phyloP scores from a whole-genome alignment of 2,888 invertebrate genomes.

The Harpalus rubripes region DNA sequence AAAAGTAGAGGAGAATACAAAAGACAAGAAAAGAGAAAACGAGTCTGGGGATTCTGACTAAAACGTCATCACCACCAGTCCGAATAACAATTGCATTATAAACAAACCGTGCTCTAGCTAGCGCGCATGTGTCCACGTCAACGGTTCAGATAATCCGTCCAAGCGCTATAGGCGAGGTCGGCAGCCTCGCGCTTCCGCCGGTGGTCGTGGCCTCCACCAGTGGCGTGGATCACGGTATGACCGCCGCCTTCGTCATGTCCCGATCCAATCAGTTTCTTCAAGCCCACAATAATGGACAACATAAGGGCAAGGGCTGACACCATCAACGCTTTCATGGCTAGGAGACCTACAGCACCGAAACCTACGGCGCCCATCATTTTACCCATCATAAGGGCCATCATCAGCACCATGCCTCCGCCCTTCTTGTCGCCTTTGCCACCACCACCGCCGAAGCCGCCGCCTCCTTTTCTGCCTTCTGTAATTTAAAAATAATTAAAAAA shows the following conservation, averaged over 20 bases:
- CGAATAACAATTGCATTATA: constrained; percentile 59
- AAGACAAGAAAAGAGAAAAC: constrained; percentile 29
- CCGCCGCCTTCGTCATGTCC: constrained; percentile 78
- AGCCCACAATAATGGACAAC: constrained; percentile 86
- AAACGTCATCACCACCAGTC: constrained; percentile 64
- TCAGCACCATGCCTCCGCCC: constrained; percentile 80
- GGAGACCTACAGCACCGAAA: constrained; percentile 86
- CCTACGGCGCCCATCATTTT: constrained; percentile 88
- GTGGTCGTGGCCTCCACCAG: constrained; percentile 78
- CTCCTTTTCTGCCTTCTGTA: constrained; percentile 49
- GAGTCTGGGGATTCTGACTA: constrained; percentile 60
- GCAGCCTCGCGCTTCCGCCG: constrained; percentile 76
- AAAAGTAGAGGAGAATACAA: not conserved
- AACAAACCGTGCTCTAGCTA: constrained; percentile 63
- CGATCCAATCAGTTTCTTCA: constrained; percentile 84
- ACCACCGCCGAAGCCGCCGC: constrained; percentile 74
- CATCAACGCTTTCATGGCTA: constrained; percentile 85
- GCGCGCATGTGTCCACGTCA: constrained; percentile 28
- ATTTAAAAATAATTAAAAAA: constrained; percentile 11
- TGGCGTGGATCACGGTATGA: constrained; percentile 79
- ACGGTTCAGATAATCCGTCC: constrained; percentile 75
- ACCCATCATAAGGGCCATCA: constrained; percentile 87
- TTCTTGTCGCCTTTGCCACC: constrained; percentile 76
- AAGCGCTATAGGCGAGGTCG: constrained; percentile 76
- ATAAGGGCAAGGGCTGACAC: constrained; percentile 86